Base-by-base conservation (phyloP, 2,113 vertebrate genomes). In the Clupea harengus region DNA sequence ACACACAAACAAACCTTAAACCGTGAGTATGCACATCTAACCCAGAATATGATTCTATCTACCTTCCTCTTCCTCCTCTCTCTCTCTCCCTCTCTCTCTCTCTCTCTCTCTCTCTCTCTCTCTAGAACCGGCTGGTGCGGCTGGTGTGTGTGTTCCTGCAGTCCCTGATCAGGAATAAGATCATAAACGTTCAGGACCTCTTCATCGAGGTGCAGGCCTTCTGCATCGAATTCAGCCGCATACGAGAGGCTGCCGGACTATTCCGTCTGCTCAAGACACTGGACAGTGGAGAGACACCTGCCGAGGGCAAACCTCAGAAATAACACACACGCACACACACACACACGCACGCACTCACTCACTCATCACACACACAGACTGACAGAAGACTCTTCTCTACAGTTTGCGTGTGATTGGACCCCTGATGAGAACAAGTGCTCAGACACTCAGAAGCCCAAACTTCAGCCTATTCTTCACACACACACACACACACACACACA, bases 121-220 rank as follows among this genome's bases (percentile, higher is more conserved):
- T 89, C 25, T 94, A 99, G 99, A 99, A 99, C 87, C 98, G 99
- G 0, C 93, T 99, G 95, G 99, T 99, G 60, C 97, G 99, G 5
- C 96, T 99, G 67, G 99, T 99, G 44, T 99, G 99, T 67, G 99
- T 99, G 54, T 99, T 99, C 88, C 97, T 99, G 32, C 99, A 99
- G 91, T 99, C 99, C 4, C 93, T 99, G 91, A 99, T 99, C 91
- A 93, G 98, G 45, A 99, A 99, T 93, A 99, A 99, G 92, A 99
- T 99, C 89, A 99, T 99, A 86, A 99, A 99, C 11, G 99, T 99
- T 9, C 98, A 99, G 96, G 99, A 99, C 94, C 96, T 99, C 81
- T 99, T 99, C 91, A 99, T 99, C 91, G 98, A 99, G 92, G 98
- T 99, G 0, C 99, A 99, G 93, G 98, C 99, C 0, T 99, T 99